Percentiles rank a stretch among this genome's conserved stretches.
These are phyloP conservation scores for Volucella inanis DNA, from an alignment of 2,888 invertebrate genomes.

Conservation along the genomic window DNA sequence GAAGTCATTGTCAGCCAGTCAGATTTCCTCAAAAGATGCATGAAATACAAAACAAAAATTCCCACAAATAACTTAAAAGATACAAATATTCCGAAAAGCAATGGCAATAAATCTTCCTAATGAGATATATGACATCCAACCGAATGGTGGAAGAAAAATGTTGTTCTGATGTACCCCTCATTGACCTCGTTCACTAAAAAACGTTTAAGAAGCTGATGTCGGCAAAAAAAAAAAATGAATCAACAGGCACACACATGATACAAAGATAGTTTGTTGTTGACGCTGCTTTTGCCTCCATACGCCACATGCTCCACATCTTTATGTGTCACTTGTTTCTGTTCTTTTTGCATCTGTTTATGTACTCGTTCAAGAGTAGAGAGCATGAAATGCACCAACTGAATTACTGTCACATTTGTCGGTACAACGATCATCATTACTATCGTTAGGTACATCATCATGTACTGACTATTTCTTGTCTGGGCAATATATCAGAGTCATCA, in stretches of 20 bases:
- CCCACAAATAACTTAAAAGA: slow-evolving; percentile 6
- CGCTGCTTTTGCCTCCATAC: too few relatives aligned
- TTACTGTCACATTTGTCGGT: slow-evolving; percentile 52
- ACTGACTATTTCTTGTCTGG: slow-evolving; percentile 53
- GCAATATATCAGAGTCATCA: slow-evolving; percentile 65
- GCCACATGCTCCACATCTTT: slow-evolving; percentile 57
- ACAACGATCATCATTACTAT: slow-evolving; percentile 36
- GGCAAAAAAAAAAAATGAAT: slow-evolving; percentile 21
- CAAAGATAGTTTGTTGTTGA: neutral
- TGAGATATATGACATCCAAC: slow-evolving; percentile 3
- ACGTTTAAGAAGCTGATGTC: slow-evolving; percentile 27
- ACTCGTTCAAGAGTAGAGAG: slow-evolving; percentile 1
- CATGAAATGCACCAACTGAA: slow-evolving; percentile 30
- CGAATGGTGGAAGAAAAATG: slow-evolving; percentile 1
- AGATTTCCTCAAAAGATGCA: slow-evolving; percentile 6
- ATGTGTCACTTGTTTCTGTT: slow-evolving; percentile 57
- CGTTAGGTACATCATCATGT: slow-evolving; percentile 43
- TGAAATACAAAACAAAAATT: neutral
- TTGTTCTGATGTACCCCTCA: slow-evolving; percentile 26
- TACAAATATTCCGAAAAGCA: slow-evolving; percentile 13
- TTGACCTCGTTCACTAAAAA: slow-evolving; percentile 41
- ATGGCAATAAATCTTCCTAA: slow-evolving; percentile 15
- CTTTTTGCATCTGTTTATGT: neutral
- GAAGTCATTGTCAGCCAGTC: slow-evolving; percentile 8
- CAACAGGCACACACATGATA: slow-evolving; percentile 5